phyloP scores from a whole-genome alignment of 2,797 vertebrate genomes.

The Amazona finschi region DNA sequence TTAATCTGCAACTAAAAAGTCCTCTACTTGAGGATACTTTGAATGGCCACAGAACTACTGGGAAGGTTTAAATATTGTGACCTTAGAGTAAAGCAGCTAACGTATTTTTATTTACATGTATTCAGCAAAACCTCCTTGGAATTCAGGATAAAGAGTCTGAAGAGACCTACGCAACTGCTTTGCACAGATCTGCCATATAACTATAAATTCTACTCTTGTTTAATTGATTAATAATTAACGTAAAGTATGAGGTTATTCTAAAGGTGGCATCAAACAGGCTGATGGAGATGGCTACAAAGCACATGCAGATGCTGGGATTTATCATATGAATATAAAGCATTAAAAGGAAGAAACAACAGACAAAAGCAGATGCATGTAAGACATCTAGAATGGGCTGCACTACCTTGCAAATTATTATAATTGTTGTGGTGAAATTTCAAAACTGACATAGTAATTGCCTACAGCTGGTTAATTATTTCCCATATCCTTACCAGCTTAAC shows the following conservation, averaged over 20 bases:
- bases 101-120: neutral
- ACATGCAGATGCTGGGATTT: neutral
- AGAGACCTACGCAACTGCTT: neutral
- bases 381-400: neutral
- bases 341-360: neutral
- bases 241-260: neutral
- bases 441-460: neutral
- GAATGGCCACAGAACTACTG: neutral
- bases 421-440: neutral
- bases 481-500: neutral
- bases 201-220: neutral
- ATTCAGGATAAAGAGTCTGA: neutral
- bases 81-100: neutral
- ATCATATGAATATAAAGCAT: neutral
- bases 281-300: neutral
- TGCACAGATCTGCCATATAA: neutral
- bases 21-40: neutral
- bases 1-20: neutral
- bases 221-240: neutral
- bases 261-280: neutral
- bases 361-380: neutral
- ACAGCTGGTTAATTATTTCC: neutral
- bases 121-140: neutral
- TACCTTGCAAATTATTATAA: neutral
- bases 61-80: neutral